A percentile compares a stretch with the other conserved stretches of the same genome.
These are phyloP conservation scores for Polydrusus tereticollis DNA, from an alignment of 2,888 invertebrate genomes.

Conservation along the genomic window DNA sequence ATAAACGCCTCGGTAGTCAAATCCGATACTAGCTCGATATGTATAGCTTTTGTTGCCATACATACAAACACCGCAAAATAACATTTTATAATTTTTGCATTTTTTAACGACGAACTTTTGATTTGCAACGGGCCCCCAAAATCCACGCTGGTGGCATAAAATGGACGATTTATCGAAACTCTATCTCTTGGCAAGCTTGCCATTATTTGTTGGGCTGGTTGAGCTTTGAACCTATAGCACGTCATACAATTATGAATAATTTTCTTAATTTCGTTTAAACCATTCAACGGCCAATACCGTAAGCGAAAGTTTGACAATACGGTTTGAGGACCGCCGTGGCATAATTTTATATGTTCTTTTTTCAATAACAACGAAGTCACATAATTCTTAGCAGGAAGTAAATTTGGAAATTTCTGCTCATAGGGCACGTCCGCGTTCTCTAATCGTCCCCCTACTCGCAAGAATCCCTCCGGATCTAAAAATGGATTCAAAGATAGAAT, in stretches of 20 bases:
- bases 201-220: conserved; percentile 39
- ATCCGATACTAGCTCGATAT: too few relatives aligned
- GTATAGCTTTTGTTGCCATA: too few relatives aligned
- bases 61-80: too few relatives aligned
- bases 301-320: conserved; percentile 45
- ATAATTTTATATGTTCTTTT: conserved; percentile 30
- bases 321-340: conserved; percentile 44
- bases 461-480: conserved; percentile 18
- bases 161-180: conserved; percentile 31
- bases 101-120: too few relatives aligned
- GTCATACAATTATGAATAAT: conserved; percentile 42
- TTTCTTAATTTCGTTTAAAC: conserved; percentile 34
- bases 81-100: too few relatives aligned
- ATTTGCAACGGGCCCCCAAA: too few relatives aligned
- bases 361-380: conserved; percentile 26
- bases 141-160: conserved; percentile 43
- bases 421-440: conserved; percentile 26
- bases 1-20: too few relatives aligned
- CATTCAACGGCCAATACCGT: conserved; percentile 46
- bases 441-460: conserved; percentile 46
- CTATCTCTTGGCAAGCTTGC: conserved; percentile 42
- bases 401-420: conserved; percentile 37
- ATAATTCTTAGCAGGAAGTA: conserved; percentile 39
- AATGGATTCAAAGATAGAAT: conserved; percentile 41
- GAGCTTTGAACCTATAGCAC: conserved; percentile 44